Evolutionary conservation across 1,140 invertebrate genomes (phyloP), one percentile per base, ranked within the genome.

Genomic region (Scaptomyza pallida): DNA sequence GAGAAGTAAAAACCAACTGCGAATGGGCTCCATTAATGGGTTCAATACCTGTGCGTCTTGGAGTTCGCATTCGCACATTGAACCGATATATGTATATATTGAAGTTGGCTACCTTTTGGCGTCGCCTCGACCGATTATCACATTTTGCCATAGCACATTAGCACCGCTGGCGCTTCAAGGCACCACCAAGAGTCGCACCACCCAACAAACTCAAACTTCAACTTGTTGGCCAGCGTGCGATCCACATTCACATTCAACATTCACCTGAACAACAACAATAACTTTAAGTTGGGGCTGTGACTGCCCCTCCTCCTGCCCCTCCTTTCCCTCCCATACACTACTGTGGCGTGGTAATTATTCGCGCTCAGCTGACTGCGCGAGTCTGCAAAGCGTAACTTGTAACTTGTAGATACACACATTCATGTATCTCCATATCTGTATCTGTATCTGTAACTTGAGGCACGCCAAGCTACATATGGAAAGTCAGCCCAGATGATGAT

Each of bases 381-480:
- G 83, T 89, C 82, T 75, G 67, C 75, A 86, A 86, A 86, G 82
- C 82, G 82, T 88, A 86, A 86, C 82, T 89, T 89, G 82, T 88
- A 82, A 71, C 74, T 86, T 89, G 82, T 75, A 86, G 82, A 86
- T 85, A 86, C 82, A 78, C 88, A 86, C 82, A 78, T 71, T 71
- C 75, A 78, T 75, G 67, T 86, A 86, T 81, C 50, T 56, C 33
- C 43, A 5, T 13, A 43, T 43, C 40, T 44, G 15, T 40, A 16
- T 35, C 21, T 50, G 13, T 55, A 35, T 35, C 60, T 70, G 23
- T 71, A 57, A 61, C 82, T 78, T 74, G 56, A 19, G 50, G 82
- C 81, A 86, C 77, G 82, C 81, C n/a, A n/a, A 82, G 82, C 81
- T 86, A 88, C 73, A 26, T 26, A 26, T 52, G 50, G 55, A 23